Percentiles rank a stretch among this genome's conserved stretches.
Conservation (phyloP, 35 echinoderm and acorn worm genomes). For the Diadema setosum region DNA sequence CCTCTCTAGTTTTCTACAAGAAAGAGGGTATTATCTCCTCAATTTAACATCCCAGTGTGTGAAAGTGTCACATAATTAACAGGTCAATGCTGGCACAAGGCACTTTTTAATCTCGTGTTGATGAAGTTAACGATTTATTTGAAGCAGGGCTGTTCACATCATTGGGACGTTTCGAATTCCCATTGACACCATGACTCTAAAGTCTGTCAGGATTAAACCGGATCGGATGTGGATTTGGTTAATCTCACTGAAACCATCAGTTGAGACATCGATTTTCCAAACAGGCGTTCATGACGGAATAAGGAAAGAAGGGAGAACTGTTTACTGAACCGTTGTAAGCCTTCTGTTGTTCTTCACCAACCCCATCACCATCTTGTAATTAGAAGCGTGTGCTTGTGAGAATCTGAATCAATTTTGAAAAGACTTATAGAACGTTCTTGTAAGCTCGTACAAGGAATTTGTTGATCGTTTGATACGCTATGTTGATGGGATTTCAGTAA, state of each 20-base stretch:
- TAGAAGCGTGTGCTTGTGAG: constrained; percentile 10
- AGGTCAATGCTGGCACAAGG: neutral
- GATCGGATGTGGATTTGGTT: neutral
- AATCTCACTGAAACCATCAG: neutral
- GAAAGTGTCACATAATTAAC: constrained; percentile 12
- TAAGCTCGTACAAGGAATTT: no score
- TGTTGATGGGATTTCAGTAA: neutral
- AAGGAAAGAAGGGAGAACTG: neutral
- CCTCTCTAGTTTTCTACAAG: no score
- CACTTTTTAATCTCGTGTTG: neutral
- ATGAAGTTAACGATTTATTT: constrained; percentile 15
- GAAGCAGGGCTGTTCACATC: no score
- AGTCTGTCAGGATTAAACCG: neutral
- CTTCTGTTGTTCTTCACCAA: neutral
- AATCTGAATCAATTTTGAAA: no score
- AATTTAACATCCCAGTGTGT: neutral
- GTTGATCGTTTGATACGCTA: neutral
- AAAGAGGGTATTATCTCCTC: no score
- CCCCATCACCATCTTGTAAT: constrained; percentile 19
- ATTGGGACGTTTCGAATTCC: no score
- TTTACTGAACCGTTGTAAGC: neutral
- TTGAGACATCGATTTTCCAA: no score
- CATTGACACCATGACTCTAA: no score
- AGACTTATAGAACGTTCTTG: no score
- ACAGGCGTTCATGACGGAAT: no score